A percentile compares a stretch with the other conserved stretches of the same genome.
phyloP scores from a whole-genome alignment of 2,797 vertebrate species.

The Crenichthys baileyi region DNA sequence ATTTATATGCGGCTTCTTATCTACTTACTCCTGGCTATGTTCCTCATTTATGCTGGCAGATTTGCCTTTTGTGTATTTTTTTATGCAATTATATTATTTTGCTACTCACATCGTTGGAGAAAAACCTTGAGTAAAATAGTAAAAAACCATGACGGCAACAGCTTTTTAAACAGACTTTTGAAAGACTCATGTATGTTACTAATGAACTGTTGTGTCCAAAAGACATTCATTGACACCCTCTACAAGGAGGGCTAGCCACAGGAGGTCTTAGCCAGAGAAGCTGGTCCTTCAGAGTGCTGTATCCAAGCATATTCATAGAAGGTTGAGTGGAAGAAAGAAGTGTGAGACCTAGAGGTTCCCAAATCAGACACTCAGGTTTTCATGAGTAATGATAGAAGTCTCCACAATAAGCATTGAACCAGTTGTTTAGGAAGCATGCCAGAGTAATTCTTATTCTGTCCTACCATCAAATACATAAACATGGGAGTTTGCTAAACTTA shows the following conservation, averaged over 20 bases:
- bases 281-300: background rate
- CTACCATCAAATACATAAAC: too few relatives aligned
- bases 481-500: too few relatives aligned
- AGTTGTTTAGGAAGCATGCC: too few relatives aligned
- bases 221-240: background rate
- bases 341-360: too few relatives aligned
- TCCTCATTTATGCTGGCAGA: constrained; percentile 71
- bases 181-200: constrained; percentile 26
- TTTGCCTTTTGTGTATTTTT: constrained; percentile 67
- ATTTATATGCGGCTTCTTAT: constrained; percentile 78
- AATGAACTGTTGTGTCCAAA: background rate
- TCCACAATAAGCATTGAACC: too few relatives aligned
- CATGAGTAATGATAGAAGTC: too few relatives aligned
- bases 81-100: constrained; percentile 48
- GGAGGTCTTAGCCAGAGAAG: background rate
- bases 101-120: constrained; percentile 53
- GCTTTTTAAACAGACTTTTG: constrained; percentile 43
- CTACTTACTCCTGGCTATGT: constrained; percentile 74
- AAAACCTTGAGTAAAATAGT: constrained; percentile 56
- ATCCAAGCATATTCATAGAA: background rate
- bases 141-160: constrained; percentile 40
- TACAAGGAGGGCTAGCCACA: background rate
- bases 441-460: too few relatives aligned
- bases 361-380: too few relatives aligned
- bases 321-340: background rate